Evolutionary conservation across 1,140 invertebrate genomes (phyloP), one percentile per base, ranked within the genome.

Genomic region (Oedothorax gibbosus): DNA sequence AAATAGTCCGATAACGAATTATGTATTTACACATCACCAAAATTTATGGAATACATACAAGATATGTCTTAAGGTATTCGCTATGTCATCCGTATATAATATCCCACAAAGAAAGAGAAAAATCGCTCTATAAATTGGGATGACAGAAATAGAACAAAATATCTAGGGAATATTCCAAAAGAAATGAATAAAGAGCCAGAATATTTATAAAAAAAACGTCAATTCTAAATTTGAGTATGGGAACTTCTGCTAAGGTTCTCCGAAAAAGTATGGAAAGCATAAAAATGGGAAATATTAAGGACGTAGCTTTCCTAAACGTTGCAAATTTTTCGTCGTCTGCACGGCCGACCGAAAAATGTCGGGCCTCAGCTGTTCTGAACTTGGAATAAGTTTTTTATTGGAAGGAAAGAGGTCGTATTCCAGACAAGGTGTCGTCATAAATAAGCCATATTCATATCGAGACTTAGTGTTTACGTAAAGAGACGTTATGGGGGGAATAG

Each of bases 151-250:
- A 53, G 69, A 53, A 53, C 69, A 60, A 75, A 75, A 60, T 60
- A 35, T 56, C 71, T 49, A 73, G 53, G 18, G 12, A 73, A 73
- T 73, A 53, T 54, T n/a, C 56, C 18, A 54, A 54, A 56, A 9
- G 21, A 11, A 54, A 50, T 12, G 21, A 18, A 73, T 12, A 60
- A 60, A 7, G 2, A 35, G 35, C 35, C 35, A 35, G 35, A 35
- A 35, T 35, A 35, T 35, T 35, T 35, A 35, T 35, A 35, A 35
- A 60, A 53, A 35, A 60, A 49, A 20, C 18, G 56, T 21, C 54
- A 60, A 75, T 60, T 75, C 53, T 49, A 75, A 75, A 75, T 75
- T 75, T 75, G n/a, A 75, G 72, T 75, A 57, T 35, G 49, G 54
- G 54, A 75, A 60, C 54, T 21, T 21, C 10, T n/a, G 60, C 9